Conservation (phyloP, 2,797 vertebrate species). For the Dallia pectoralis region DNA sequence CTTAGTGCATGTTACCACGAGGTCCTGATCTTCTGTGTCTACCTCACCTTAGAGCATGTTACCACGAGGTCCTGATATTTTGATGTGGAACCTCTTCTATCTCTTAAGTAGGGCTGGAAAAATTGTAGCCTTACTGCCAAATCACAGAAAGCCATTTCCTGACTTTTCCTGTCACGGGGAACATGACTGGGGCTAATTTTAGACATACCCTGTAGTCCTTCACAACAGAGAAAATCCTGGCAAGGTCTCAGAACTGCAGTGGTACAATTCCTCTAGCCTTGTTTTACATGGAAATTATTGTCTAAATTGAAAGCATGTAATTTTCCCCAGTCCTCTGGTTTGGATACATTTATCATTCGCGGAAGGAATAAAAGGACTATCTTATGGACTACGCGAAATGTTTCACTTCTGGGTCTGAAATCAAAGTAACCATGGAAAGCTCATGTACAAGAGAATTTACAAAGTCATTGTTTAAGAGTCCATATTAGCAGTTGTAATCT, state of each 20-base stretch:
- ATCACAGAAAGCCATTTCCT: conserved; percentile 73
- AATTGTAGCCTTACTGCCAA: conserved; percentile 74
- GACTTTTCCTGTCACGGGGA: conserved; percentile 66
- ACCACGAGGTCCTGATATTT: conserved; percentile 40
- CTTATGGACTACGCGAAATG: background rate
- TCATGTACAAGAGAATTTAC: background rate
- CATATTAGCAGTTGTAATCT: background rate
- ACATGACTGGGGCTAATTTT: conserved; percentile 72
- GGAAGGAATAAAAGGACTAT: background rate
- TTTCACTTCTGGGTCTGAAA: background rate
- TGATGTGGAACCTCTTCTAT: conserved; percentile 4
- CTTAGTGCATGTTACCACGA: too few relatives aligned
- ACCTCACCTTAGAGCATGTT: background rate
- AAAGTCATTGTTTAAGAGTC: background rate
- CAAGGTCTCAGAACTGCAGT: conserved; percentile 19
- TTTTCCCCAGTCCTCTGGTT: conserved; percentile 6
- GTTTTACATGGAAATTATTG: conserved; percentile 20
- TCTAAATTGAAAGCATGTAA: conserved; percentile 11
- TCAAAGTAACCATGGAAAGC: background rate
- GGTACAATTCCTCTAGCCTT: conserved; percentile 46
- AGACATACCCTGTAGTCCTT: conserved; percentile 46
- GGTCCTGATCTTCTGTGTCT: conserved; percentile 16
- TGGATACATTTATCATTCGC: conserved; percentile 1
- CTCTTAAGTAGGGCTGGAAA: conserved; percentile 55
- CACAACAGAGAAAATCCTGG: conserved; percentile 32